Base-by-base conservation (phyloP, 1,140 invertebrate species). In the Psilanteris sp. region DNA sequence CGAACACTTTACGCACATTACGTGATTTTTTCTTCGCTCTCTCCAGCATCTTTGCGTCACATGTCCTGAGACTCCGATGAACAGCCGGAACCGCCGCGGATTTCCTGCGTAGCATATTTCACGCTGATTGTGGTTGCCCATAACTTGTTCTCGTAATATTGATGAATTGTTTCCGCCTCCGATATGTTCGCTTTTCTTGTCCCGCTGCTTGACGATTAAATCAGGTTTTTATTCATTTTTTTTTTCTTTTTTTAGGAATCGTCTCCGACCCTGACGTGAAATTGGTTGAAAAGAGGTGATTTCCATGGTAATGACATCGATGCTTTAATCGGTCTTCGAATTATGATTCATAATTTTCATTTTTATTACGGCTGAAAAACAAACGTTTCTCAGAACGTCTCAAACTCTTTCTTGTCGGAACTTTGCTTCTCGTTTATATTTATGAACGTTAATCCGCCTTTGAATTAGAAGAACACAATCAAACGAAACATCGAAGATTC, bases 261-360 rank as follows among this genome's bases (percentile, higher is more conserved):
- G n/a, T 7, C 41, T 9, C 1, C 10, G 54, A 32, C 27, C 18
- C 16, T 44, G 20, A 41, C 36, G 9, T 11, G 3, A 18, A 50
- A 62, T 41, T 26, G 24, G 16, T 22, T 43, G 24, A 50, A 61
- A 54, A 32, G 36, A 34, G 66, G 27, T 13, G 44, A 71, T 71
- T 71, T 54, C 44, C 34, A 71, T 71, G 55, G 26, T 71, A 71
- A 71, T 71, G 15, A 57, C 18, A 29, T 9, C 15, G 24, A 31
- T 11, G 18, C 26, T 11, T 39, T 32, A 39, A 61, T 71, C 66
- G 46, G 46, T 36, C 15, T 16, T 68, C 66, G 24, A 61, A 50
- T 68, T 39, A 54, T 61, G 54, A 71, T 59, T 71, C 55, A 61
- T 61, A 71, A 71, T 61, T 61, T 57, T 71, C 15, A 39, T 43